Evolutionary conservation across 2,797 vertebrate species (phyloP), one percentile per base, ranked within the genome.

Genomic region (Coregonus sp.): DNA sequence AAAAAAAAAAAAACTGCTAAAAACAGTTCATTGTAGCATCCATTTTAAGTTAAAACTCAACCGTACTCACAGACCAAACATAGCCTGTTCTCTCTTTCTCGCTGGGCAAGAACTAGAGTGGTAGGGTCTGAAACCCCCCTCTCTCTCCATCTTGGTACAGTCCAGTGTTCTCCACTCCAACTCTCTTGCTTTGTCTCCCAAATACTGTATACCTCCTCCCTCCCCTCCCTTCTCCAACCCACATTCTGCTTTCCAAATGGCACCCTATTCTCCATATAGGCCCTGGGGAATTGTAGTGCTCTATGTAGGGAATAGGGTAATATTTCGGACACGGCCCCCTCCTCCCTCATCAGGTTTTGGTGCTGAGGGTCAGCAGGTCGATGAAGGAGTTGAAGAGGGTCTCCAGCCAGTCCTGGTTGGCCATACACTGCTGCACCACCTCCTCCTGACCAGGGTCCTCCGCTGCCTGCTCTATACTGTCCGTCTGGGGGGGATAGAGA

Each of bases 401-500:
- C 83, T 97, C 96, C 79, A 97, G 92, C 96, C 97, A 97, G n/a
- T 94, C 93, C 87, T 97, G 96, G 90, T 97, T 97, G 51, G 96
- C 94, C 96, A 98, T 97, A 85, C 97, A 97, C 91, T 96, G 96
- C 93, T 97, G 96, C 37, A 97, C 97, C 82, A 98, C 96, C 84
- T 97, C 97, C 91, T 97, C 97, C 92, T 98, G 96, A 0, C 97
- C 96, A 5, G 96, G 93, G 90, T 97, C 97, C 82, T 97, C 96
- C 0, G 94, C 94, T 0, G 95, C 95, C 77, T 96, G 95, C 90
- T 96, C 96, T 37, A 97, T 95, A 75, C 94, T 96, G 89, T 95
- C 93, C 54, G 97, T 97, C 96, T 97, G 93, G 3, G 31, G 68
- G 71, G 79, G 33, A 76, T 47, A 47, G 40, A 47, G 25, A 74